A percentile compares a stretch with the other conserved stretches of the same genome.
Evolutionary conservation across 2,797 vertebrate genomes (phyloP).

Genomic region (Synaphobranchus kaupii): DNA sequence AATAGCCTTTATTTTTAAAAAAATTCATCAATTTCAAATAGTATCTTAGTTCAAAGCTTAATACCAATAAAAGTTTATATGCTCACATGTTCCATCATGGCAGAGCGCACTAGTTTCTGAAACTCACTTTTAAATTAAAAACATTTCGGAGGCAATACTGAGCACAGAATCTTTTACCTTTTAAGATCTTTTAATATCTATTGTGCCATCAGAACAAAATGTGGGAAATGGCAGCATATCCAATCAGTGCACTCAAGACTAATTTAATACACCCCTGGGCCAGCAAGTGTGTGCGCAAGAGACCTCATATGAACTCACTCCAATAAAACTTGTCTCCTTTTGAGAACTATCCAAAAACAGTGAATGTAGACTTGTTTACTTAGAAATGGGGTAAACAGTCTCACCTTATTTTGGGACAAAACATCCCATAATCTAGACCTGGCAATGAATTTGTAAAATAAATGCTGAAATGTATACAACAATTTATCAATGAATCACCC

Average conservation of each 20-base stretch:
- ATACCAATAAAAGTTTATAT: neutral
- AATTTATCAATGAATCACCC: neutral
- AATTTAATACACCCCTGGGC: neutral
- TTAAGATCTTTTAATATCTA: neutral
- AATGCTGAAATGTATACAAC: neutral
- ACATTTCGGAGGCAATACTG: neutral
- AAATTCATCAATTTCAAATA: neutral
- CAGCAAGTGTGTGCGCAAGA: neutral
- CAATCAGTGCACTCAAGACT: neutral
- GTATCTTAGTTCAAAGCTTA: neutral
- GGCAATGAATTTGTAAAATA: neutral
- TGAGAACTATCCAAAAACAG: neutral
- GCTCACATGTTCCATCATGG: neutral
- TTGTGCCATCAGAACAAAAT: neutral
- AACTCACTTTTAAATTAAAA: neutral
- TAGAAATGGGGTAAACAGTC: neutral
- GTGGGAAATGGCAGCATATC: neutral
- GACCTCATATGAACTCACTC: neutral
- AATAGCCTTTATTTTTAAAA: neutral
- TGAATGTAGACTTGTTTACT: neutral
- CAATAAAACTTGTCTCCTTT: neutral
- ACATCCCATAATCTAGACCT: neutral
- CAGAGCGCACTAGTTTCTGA: neutral
- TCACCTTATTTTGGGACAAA: neutral
- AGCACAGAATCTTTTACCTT: neutral